Evolutionary conservation across 2,888 invertebrate genomes (phyloP), one percentile per base, ranked within the genome.

Genomic region (Trypoxylon attenuatum): DNA sequence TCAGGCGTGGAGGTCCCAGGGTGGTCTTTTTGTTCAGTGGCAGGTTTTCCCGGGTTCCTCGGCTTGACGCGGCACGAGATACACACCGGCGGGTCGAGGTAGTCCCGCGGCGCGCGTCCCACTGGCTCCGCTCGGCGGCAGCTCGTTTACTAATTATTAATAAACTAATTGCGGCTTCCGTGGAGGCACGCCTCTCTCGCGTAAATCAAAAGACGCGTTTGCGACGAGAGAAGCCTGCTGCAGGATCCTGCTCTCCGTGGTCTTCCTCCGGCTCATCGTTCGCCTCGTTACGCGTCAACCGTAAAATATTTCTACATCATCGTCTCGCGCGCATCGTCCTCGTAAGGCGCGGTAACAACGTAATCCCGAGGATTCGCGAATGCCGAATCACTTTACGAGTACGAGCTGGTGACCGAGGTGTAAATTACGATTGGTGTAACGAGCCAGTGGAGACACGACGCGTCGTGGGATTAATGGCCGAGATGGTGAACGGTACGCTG

Each of bases 161-260:
- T 85, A 85, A 86, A 85, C 85, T 84, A 85, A 86, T 84, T 85
- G 86, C 79, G 79, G 84, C 86, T 84, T 82, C 85, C 80, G 84
- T 82, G 68, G 64, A 68, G 77, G 61, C 81, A 83, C 84, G 84
- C 85, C 85, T 81, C 78, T 70, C 77, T 77, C 80, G 76, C 82
- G 83, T 84, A 83, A 85, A 86, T 86, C 85, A 86, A 84, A 83
- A 82, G 81, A 76, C 69, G 75, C 73, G 76, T 80, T 77, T 76
- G 77, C 75, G 72, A 70, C 61, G 62, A 67, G 33, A 62, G 72
- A 64, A 50, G 45, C 66, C 43, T 16, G 69, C 60, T 75, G 64
- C 58, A 56, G 5, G 3, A 3, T 1, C 33, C 33, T 33, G 10
- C 33, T 13, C 6, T 33, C 27, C n/a, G n/a, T n/a, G n/a, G n/a